Percentiles rank a stretch among this genome's conserved stretches.
Evolutionary conservation across 2,888 invertebrate species (phyloP).

Genomic region (Liodrosophila aerea): DNA sequence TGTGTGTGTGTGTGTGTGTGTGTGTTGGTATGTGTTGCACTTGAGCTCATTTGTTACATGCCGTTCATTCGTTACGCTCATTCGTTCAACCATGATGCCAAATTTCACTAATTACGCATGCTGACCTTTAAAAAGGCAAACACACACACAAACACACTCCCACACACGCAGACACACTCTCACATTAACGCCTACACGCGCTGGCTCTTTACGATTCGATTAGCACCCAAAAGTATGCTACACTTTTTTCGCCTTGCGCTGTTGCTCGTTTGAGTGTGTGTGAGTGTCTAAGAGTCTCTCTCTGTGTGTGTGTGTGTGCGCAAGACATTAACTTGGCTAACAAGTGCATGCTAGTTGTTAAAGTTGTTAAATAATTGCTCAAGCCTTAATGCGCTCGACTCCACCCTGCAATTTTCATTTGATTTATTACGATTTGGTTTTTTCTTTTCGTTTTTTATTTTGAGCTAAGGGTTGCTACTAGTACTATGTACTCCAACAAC

Average conservation of each 20-base stretch:
- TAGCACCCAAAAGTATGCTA: slow-evolving; percentile 49
- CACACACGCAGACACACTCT: too few relatives aligned
- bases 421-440: slow-evolving; percentile 8
- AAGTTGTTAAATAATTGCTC: slow-evolving; percentile 29
- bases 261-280: too few relatives aligned
- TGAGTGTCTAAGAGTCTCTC: neutral
- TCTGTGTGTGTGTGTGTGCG: slow-evolving; percentile 24
- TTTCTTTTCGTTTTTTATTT: neutral
- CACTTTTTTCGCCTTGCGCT: slow-evolving; percentile 17
- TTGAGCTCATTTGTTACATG: slow-evolving; percentile 39
- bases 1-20: slow-evolving; percentile 7
- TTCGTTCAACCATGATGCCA: slow-evolving; percentile 58
- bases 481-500: too few relatives aligned
- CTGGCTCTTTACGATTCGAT: slow-evolving; percentile 41
- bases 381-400: slow-evolving; percentile 14
- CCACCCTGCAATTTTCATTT: slow-evolving; percentile 9
- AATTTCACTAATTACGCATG: slow-evolving; percentile 74
- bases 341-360: slow-evolving; percentile 24
- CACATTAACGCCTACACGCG: too few relatives aligned
- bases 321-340: slow-evolving; percentile 38
- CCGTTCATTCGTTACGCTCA: slow-evolving; percentile 15
- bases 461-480: neutral
- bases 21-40: slow-evolving; percentile 31
- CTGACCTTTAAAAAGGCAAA: slow-evolving; percentile 45
- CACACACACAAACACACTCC: slow-evolving; percentile 7